A percentile compares a stretch with the other conserved stretches of the same genome.
Conservation (phyloP, 2,797 vertebrate species). For the Enteromius unitaeniatus region DNA sequence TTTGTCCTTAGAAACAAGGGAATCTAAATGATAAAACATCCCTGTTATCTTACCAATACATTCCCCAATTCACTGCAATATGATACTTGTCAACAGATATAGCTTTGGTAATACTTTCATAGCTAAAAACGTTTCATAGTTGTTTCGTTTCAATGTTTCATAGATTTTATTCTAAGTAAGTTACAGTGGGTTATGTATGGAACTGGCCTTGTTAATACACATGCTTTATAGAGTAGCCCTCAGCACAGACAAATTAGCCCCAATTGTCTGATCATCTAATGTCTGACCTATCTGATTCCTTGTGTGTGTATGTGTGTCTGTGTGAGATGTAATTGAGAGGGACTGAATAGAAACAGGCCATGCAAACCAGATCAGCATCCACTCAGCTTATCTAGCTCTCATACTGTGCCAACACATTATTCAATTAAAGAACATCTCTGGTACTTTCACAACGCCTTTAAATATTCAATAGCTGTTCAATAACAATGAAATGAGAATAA, state of each 20-base stretch:
- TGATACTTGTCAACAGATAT: not conserved
- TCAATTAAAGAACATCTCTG: constrained; percentile 10
- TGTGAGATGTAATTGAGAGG: constrained; percentile 48
- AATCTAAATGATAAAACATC: constrained; percentile 26
- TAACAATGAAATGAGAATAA: constrained; percentile 13
- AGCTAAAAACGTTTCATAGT: not conserved
- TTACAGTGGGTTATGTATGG: not conserved
- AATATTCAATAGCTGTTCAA: not conserved
- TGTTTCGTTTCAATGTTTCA: no score
- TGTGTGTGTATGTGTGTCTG: constrained; percentile 43
- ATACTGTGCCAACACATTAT: constrained; percentile 13
- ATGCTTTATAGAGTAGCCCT: not conserved
- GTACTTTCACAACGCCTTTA: not conserved
- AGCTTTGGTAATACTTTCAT: not conserved
- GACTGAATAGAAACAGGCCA: constrained; percentile 53
- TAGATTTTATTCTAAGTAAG: not conserved
- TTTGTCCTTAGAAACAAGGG: constrained; percentile 11
- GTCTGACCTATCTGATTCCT: constrained; percentile 31
- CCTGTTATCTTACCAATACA: constrained; percentile 9
- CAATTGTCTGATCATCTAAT: constrained; percentile 24
- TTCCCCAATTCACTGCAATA: not conserved
- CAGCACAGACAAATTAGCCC: constrained; percentile 34
- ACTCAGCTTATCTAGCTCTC: constrained; percentile 27
- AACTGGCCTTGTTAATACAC: not conserved
- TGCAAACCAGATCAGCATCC: constrained; percentile 42